Conservation (phyloP, 2,113 vertebrate genomes). For the Galemys pyrenaicus region DNA sequence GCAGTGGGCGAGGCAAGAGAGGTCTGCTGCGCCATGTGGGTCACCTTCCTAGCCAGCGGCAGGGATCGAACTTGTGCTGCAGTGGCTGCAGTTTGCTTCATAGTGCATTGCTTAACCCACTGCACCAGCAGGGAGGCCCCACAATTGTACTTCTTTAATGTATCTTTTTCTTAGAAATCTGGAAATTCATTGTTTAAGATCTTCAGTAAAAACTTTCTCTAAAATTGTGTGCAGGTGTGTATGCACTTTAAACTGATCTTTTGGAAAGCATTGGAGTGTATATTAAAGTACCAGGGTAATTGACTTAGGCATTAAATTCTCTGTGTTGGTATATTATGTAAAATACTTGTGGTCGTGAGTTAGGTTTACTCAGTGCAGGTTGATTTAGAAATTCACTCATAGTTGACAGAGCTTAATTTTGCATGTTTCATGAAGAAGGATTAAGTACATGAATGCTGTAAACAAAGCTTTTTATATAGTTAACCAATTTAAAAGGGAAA, state of each 20-base stretch:
- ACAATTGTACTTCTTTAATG: background rate
- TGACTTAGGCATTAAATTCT: conserved; percentile 2
- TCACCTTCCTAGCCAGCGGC: no score
- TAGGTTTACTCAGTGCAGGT: conserved; percentile 2
- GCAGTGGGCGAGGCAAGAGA: no score
- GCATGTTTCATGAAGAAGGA: conserved; percentile 14
- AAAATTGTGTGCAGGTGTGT: background rate
- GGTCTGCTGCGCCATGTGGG: no score
- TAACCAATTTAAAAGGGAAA: background rate
- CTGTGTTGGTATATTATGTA: background rate
- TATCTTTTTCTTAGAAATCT: conserved; percentile 15
- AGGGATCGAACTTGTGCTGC: no score
- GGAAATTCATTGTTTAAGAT: background rate
- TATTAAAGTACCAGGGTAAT: conserved; percentile 7
- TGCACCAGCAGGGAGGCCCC: no score
- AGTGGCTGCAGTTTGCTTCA: no score
- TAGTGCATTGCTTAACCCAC: no score
- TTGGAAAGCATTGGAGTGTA: conserved; percentile 40
- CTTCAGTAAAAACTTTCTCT: conserved; percentile 13
- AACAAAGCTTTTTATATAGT: background rate
- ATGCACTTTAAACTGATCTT: conserved; percentile 7
- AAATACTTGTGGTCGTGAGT: background rate
- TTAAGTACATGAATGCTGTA: conserved; percentile 10
- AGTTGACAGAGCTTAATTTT: conserved; percentile 35
- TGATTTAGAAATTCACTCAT: conserved; percentile 50